Evolutionary conservation across 37 sponge, comb jelly and placozoan species (phyloP).

Genomic region (Spongilla lacustris): DNA sequence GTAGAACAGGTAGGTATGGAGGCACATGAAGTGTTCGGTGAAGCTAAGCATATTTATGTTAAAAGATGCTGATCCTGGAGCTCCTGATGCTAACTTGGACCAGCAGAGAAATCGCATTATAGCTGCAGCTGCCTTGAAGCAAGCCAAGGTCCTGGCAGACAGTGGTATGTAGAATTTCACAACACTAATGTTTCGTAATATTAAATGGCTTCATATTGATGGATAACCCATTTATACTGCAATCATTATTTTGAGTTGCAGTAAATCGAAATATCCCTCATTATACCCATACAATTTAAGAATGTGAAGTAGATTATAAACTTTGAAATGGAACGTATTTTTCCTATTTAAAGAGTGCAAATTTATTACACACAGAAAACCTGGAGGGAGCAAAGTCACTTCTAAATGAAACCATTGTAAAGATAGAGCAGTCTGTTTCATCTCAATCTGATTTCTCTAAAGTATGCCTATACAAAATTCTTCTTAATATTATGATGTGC

Average conservation of each 20-base stretch:
- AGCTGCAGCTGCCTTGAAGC: slow-evolving; percentile 64
- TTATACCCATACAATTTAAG: no score
- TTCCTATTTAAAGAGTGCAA: neutral
- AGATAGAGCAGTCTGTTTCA: slow-evolving; percentile 18
- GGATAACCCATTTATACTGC: no score
- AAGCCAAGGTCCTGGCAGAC: slow-evolving; percentile 73
- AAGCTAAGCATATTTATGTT: neutral
- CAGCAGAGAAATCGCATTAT: slow-evolving; percentile 75
- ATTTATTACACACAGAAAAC: slow-evolving; percentile 44
- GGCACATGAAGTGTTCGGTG: neutral
- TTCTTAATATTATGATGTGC: neutral
- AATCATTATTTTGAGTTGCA: no score
- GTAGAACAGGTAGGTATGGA: slow-evolving; percentile 31
- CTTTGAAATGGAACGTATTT: no score
- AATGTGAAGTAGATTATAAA: no score
- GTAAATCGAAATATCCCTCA: no score
- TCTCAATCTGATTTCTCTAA: slow-evolving; percentile 22
- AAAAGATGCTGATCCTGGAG: slow-evolving; percentile 39
- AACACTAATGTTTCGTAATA: no score
- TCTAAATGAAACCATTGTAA: slow-evolving; percentile 27
- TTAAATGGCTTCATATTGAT: no score
- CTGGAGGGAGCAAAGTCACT: slow-evolving; percentile 32
- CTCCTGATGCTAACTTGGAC: slow-evolving; percentile 54
- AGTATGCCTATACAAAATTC: neutral
- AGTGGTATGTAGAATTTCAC: neutral